Evolutionary conservation across 1,140 invertebrate species (phyloP).

Genomic region (Heterodera carotae): DNA sequence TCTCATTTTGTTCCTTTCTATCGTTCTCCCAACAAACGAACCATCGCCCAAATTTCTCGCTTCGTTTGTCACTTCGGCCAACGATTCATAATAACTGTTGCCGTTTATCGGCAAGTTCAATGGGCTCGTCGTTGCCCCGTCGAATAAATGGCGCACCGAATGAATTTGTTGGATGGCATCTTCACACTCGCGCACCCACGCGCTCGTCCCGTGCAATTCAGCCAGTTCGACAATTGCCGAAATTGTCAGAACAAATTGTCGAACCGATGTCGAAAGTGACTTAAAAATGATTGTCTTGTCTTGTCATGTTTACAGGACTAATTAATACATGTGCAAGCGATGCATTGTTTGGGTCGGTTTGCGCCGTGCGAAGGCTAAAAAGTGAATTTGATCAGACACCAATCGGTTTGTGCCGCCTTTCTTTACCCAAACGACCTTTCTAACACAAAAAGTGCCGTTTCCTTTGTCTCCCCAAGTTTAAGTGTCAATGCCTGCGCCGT

Average conservation of each 20-base stretch:
- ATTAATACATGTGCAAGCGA: conserved; percentile 1
- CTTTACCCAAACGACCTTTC: conserved; percentile 80
- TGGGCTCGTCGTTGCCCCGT: conserved; percentile 74
- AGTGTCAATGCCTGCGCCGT: neutral
- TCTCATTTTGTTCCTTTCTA: neutral
- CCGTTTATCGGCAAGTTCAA: conserved; percentile 84
- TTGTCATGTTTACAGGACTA: neutral
- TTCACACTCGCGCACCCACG: conserved; percentile 91
- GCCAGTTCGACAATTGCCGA: conserved; percentile 61
- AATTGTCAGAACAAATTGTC: conserved; percentile 78
- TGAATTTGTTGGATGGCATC: conserved; percentile 91
- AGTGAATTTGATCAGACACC: neutral
- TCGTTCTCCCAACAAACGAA: conserved; percentile 2
- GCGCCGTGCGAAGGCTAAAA: conserved; percentile 77
- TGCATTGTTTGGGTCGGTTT: conserved; percentile 71
- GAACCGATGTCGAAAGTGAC: conserved; percentile 4
- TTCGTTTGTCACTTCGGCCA: conserved; percentile 87
- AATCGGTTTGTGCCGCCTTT: conserved; percentile 66
- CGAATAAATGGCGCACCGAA: conserved; percentile 77
- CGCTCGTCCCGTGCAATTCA: conserved; percentile 68
- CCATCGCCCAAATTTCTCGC: conserved; percentile 79
- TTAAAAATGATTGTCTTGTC: neutral
- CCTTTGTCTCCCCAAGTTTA: conserved; percentile 15
- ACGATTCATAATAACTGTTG: conserved; percentile 86
- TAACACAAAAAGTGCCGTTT: conserved; percentile 82